Percentiles rank a stretch among this genome's conserved stretches.
Evolutionary conservation across 1,140 invertebrate genomes (phyloP).

Genomic region (Eufriesea mexicana): DNA sequence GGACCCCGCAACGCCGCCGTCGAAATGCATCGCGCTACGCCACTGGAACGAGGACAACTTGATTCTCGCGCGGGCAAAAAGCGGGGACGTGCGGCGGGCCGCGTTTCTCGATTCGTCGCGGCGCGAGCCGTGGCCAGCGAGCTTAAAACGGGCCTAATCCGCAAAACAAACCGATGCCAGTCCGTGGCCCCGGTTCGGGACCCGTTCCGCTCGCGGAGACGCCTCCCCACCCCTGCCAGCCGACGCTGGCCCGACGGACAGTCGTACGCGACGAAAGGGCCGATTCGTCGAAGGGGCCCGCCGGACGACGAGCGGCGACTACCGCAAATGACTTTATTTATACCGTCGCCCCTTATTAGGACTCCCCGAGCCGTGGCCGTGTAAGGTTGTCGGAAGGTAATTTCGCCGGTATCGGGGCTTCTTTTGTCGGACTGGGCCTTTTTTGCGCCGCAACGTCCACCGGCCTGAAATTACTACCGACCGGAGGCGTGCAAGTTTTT

Average conservation of each 20-base stretch:
- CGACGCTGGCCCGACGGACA: background rate
- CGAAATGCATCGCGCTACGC: background rate
- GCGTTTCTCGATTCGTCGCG: slow-evolving; percentile 65
- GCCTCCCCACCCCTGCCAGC: background rate
- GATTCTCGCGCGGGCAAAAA: slow-evolving; percentile 56
- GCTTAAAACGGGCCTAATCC: slow-evolving; percentile 66
- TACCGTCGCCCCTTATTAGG: slow-evolving; percentile 55
- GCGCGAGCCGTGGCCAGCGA: slow-evolving; percentile 44
- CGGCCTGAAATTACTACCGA: slow-evolving; percentile 41
- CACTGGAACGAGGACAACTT: slow-evolving; percentile 49
- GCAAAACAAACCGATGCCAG: slow-evolving; percentile 64
- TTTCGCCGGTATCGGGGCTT: slow-evolving; percentile 37
- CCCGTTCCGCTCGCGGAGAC: background rate
- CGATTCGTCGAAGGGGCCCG: slow-evolving; percentile 55
- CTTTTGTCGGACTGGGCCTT: slow-evolving; percentile 39
- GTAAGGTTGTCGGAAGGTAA: slow-evolving; percentile 47
- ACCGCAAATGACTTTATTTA: slow-evolving; percentile 66
- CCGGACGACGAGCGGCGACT: slow-evolving; percentile 30
- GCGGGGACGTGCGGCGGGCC: slow-evolving; percentile 57
- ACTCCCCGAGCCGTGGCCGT: slow-evolving; percentile 30
- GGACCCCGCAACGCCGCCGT: no score
- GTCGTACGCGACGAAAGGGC: slow-evolving; percentile 54
- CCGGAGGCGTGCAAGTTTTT: slow-evolving; percentile 47
- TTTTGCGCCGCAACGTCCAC: slow-evolving; percentile 27
- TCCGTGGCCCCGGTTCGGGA: background rate